Evolutionary conservation across 1,140 invertebrate species (phyloP), one percentile per base, ranked within the genome.

Genomic region (Anoplolepis gracilipes): DNA sequence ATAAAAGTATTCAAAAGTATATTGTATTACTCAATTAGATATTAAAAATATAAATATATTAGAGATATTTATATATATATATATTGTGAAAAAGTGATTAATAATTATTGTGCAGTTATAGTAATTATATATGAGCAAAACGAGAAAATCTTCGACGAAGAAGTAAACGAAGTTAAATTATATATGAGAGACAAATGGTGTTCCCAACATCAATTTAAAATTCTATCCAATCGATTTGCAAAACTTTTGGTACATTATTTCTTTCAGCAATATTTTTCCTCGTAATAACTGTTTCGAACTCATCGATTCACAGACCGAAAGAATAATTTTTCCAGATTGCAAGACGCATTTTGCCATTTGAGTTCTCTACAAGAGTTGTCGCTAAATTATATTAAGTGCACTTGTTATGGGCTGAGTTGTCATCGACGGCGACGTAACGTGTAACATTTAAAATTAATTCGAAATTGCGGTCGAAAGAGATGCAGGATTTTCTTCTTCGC

Each of bases 401-500:
- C 13, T 70, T 65, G 28, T 53, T 13, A 19, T 49, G n/a, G n/a
- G 10, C 33, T 22, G 28, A 59, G 28, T 65, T 79, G 30, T 70
- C 42, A 49, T 69, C 13, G 33, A 73, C 25, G n/a, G n/a, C n/a
- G n/a, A n/a, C n/a, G 28, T 42, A 57, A 59, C 7, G n/a, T 72
- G 59, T 16, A n/a, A 33, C 19, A 42, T 64, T 65, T 25, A 59
- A 57, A 72, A 81, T 69, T 61, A 61, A 72, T 33, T 73, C 2
- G 8, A 73, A 82, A 82, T 42, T 73, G 67, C 36, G 59, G 67
- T 39, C 33, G 33, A 33, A 82, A 33, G 53, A 28, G 13, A 73
- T 7, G 25, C 28, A 59, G 67, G 13, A 81, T 73, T 73, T n/a
- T 61, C 67, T 82, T 82, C 36, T 42, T 82, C n/a, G 36, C 13